Evolutionary conservation across 2,113 vertebrate genomes (phyloP).

Genomic region (Peromyscus californicus): DNA sequence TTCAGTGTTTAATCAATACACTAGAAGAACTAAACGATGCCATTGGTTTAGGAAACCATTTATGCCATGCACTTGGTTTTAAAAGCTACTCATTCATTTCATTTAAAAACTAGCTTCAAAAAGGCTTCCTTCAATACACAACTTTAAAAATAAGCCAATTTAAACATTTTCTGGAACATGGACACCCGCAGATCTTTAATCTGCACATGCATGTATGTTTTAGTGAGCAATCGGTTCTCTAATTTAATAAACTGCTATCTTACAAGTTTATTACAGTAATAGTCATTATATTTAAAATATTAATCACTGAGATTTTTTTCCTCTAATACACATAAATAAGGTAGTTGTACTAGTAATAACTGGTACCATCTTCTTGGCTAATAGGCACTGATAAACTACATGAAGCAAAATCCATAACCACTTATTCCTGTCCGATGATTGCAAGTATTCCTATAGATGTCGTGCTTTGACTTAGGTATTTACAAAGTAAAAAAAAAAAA

Average conservation of each 20-base stretch:
- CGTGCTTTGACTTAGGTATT: neutral
- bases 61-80: slow-evolving; percentile 24
- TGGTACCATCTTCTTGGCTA: neutral
- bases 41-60: slow-evolving; percentile 50
- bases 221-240: slow-evolving; percentile 1
- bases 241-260: slow-evolving; percentile 25
- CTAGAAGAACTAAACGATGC: neutral
- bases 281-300: slow-evolving; percentile 60
- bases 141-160: slow-evolving; percentile 60
- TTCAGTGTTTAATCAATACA: slow-evolving; percentile 54
- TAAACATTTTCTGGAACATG: neutral
- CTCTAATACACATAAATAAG: slow-evolving; percentile 30
- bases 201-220: neutral
- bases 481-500: slow-evolving; percentile 8
- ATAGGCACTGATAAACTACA: neutral
- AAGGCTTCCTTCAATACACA: slow-evolving; percentile 4
- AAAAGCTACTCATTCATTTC: slow-evolving; percentile 41
- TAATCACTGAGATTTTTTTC: slow-evolving; percentile 44
- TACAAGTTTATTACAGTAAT: slow-evolving; percentile 41
- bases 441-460: neutral
- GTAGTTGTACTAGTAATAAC: slow-evolving; percentile 29
- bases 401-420: neutral
- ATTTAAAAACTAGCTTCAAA: slow-evolving; percentile 57
- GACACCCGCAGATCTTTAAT: slow-evolving; percentile 5
- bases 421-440: neutral